Evolutionary conservation across 2,888 invertebrate genomes (phyloP).

Genomic region (Fissipunctia ypsillon): DNA sequence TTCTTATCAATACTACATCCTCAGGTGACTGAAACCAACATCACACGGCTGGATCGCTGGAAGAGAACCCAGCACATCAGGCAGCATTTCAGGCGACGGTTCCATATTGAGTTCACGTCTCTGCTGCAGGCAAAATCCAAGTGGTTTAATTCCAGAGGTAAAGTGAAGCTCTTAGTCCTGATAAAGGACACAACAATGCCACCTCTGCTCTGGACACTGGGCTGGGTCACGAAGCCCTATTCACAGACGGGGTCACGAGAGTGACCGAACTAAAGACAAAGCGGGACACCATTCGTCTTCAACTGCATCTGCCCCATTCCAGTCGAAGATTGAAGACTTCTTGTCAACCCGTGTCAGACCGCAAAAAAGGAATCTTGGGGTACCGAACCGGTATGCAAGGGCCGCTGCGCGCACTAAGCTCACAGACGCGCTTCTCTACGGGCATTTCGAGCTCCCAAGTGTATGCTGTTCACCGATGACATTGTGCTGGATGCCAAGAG

Average conservation of each 20-base stretch:
- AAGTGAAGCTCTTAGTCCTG: neutral
- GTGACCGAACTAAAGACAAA: neutral
- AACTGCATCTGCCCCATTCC: neutral
- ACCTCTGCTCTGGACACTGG: neutral
- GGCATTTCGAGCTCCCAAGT: neutral
- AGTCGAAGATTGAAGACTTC: neutral
- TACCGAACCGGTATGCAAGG: neutral
- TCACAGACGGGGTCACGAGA: neutral
- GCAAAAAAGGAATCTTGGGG: no score
- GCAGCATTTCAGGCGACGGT: neutral
- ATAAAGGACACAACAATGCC: neutral
- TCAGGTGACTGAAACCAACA: neutral
- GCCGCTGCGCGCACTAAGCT: no score
- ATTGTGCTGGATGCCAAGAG: no score
- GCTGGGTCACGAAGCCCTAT: neutral
- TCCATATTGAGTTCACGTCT: neutral
- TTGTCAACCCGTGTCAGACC: neutral
- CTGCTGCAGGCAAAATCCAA: no score
- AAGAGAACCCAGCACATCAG: neutral
- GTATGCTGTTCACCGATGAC: no score
- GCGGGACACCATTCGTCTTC: neutral
- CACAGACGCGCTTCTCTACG: neutral
- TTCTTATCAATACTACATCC: neutral
- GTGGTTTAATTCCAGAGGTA: neutral
- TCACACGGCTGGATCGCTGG: neutral